These are phyloP conservation scores for Eilema caniola DNA, from an alignment of 2,888 invertebrate species.

Conservation along the genomic window DNA sequence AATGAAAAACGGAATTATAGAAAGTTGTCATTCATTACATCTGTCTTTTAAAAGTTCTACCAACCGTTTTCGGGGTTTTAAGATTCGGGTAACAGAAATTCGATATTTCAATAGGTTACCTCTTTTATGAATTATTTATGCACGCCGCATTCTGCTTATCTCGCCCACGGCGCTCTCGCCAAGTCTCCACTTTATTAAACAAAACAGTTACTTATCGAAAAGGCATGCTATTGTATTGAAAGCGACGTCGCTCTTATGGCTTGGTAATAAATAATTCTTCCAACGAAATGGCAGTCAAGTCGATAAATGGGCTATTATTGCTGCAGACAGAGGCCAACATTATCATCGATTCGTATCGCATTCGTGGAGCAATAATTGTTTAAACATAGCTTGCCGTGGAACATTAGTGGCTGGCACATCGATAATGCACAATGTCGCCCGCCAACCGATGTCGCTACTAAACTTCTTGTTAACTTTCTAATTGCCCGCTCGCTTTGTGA, in stretches of 20 bases:
- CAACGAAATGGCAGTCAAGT: constrained; percentile 76
- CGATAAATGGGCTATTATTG: constrained; percentile 85
- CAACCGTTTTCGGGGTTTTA: no score
- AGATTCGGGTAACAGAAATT: no score
- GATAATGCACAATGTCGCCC: constrained; percentile 72
- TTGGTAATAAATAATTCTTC: constrained; percentile 82
- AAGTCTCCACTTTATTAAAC: constrained; percentile 81
- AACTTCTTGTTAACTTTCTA: constrained; percentile 68
- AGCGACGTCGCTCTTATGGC: constrained; percentile 76
- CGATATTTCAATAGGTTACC: no score
- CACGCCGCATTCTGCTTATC: constrained; percentile 73
- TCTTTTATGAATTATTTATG: constrained; percentile 84
- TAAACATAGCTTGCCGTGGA: constrained; percentile 79
- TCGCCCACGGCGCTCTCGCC: constrained; percentile 63
- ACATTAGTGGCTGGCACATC: constrained; percentile 75
- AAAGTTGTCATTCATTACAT: no score
- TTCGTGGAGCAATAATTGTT: constrained; percentile 82
- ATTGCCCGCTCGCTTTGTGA: constrained; percentile 56
- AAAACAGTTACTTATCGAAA: constrained; percentile 73
- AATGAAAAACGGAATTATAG: no score
- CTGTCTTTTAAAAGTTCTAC: no score
- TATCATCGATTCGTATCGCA: constrained; percentile 83
- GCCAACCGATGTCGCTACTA: constrained; percentile 57
- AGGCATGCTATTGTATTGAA: constrained; percentile 78
- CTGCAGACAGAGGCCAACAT: constrained; percentile 82